Evolutionary conservation across 2,113 vertebrate genomes (phyloP).

Genomic region (Salminus brasiliensis): DNA sequence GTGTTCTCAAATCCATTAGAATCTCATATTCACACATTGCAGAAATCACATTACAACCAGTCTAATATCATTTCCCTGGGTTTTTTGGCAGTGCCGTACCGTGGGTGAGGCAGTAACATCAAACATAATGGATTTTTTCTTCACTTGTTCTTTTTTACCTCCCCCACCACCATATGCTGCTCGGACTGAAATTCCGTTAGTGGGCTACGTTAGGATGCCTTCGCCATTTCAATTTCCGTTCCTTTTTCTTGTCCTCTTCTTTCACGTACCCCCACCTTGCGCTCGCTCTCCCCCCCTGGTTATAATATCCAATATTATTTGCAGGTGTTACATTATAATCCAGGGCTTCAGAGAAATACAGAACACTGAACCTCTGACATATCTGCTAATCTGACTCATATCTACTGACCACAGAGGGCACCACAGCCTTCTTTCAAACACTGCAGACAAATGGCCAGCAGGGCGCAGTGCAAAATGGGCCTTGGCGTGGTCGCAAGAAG

Average conservation of each 20-base stretch:
- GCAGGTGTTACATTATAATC: constrained; percentile 4
- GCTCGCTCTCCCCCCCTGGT: constrained; percentile 7
- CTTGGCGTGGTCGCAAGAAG: too few species aligned
- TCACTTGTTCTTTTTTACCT: constrained; percentile 25
- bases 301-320: constrained; percentile 10
- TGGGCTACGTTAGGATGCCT: constrained; percentile 49
- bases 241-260: constrained; percentile 33
- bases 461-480: too few species aligned
- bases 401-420: background rate
- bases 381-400: background rate
- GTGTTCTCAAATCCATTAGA: constrained; percentile 81
- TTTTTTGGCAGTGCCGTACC: constrained; percentile 62
- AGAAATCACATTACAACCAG: constrained; percentile 78
- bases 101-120: constrained; percentile 73
- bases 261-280: background rate
- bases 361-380: background rate
- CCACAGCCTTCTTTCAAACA: background rate
- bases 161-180: constrained; percentile 55
- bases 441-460: background rate
- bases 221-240: constrained; percentile 31
- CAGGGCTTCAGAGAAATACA: too few species aligned
- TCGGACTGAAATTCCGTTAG: constrained; percentile 58
- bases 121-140: constrained; percentile 79
- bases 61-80: constrained; percentile 77
- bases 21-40: constrained; percentile 81